These are phyloP conservation scores for Lasioglossum malachurum DNA, from an alignment of 2,888 invertebrate species.

Conservation along the genomic window DNA sequence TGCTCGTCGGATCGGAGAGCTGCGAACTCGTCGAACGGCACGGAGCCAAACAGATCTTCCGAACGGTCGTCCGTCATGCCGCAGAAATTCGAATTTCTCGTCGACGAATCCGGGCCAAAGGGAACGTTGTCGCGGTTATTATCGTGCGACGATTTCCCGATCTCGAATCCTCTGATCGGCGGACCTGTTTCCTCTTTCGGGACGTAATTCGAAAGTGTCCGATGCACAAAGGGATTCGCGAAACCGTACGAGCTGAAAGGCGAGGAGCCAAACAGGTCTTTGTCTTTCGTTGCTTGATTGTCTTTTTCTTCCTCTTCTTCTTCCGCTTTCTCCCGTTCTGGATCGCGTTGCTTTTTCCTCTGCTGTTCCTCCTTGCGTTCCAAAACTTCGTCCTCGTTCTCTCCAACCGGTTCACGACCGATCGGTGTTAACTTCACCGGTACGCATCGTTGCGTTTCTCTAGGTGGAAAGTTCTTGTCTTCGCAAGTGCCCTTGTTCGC, in stretches of 20 bases:
- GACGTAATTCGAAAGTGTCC: background rate
- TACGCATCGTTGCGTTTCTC: background rate
- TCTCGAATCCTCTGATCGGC: background rate
- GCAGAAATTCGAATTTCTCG: background rate
- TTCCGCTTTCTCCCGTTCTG: background rate
- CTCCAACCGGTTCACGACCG: background rate
- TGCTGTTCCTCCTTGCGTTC: background rate
- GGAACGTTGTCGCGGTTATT: background rate
- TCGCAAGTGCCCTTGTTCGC: background rate
- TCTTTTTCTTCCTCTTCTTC: background rate
- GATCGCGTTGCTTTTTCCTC: background rate
- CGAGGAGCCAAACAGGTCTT: slow-evolving; percentile 84
- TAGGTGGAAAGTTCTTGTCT: background rate
- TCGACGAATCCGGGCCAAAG: background rate
- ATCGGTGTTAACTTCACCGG: background rate
- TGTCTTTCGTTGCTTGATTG: slow-evolving; percentile 55
- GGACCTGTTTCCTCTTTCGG: background rate
- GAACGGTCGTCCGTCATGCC: slow-evolving; percentile 19
- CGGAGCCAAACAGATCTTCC: slow-evolving; percentile 83
- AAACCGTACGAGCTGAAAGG: slow-evolving; percentile 81
- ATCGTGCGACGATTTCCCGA: background rate
- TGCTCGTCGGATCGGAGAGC: slow-evolving; percentile 71
- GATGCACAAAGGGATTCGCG: slow-evolving; percentile 80
- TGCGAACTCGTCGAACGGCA: slow-evolving; percentile 82
- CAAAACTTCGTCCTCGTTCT: background rate